Evolutionary conservation across 2,888 invertebrate species (phyloP), one percentile per base, ranked within the genome.

Genomic region (Andrena haemorrhoa): DNA sequence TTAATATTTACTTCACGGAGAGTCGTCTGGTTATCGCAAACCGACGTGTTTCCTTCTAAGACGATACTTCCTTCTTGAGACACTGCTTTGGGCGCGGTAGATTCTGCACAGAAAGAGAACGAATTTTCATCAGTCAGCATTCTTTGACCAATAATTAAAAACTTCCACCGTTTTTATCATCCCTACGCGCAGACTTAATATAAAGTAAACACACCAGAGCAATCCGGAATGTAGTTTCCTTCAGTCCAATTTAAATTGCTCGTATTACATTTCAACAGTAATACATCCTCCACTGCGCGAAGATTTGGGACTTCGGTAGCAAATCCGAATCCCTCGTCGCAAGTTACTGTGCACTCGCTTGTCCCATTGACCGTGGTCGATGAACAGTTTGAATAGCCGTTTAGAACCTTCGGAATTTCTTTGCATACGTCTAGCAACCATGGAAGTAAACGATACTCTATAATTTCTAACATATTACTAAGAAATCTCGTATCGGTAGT

Each of bases 261-360:
- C 0, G 77, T 60, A 10, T 88, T 88, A 64, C 92, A 93, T 63
- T 88, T 94, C 93, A 92, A 56, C 51, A 88, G 64, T 7, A 90
- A 63, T 61, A 83, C 80, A 47, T 93, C 91, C 2, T 92, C 90
- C 0, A 93, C 72, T 3, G 51, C 16, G 2, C 75, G 72, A 56
- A 77, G 69, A 63, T 82, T 82, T 16, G 75, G 90, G 2, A 94
- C 93, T 12, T 91, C 92, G 82, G 94, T 90, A 16, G 95, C 95
- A 87, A 96, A 95, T 3, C 95, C 95, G 88, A 95, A 96, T 0
- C 96, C 96, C 72, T 95, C 94, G 66, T 95, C 93, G 89, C 96
- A 96, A 8, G 94, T 94, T 29, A 96, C 91, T 4, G 94, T 93
- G 88, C 96, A 96, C 79, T 94, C 93, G 10, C 47, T 56, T 0